Evolutionary conservation across 2,113 vertebrate species (phyloP).

Genomic region (Cervus canadensis): DNA sequence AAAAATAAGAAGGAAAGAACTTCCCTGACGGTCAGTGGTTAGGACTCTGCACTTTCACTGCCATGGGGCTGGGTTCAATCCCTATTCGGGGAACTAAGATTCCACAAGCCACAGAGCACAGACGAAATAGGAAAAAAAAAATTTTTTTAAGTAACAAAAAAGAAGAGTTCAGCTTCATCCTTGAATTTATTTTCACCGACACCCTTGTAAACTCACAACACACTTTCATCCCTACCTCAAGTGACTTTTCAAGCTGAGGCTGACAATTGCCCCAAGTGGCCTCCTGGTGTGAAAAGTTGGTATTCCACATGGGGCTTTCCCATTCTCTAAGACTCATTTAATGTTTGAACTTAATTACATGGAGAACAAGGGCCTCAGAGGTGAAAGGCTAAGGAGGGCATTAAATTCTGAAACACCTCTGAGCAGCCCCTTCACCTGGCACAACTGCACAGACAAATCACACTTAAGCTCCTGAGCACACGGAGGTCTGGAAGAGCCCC

Average conservation of each 20-base stretch:
- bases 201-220: neutral
- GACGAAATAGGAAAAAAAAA: neutral
- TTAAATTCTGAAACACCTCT: neutral
- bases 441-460: neutral
- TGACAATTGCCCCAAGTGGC: neutral
- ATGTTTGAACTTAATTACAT: neutral
- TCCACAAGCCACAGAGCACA: neutral
- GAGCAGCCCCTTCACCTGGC: neutral
- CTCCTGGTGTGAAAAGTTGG: neutral
- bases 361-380: neutral
- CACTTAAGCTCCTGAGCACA: neutral
- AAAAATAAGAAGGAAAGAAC: neutral
- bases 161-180: neutral
- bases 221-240: rapidly evolving
- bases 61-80: neutral
- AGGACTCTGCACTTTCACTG: neutral
- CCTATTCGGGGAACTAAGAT: neutral
- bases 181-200: neutral
- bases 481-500: neutral
- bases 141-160: neutral
- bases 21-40: neutral
- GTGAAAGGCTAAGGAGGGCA: neutral
- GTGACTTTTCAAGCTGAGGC: neutral
- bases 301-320: neutral
- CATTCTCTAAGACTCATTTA: neutral